Conservation (phyloP, 1,140 invertebrate genomes). For the Dendroctonus valens region DNA sequence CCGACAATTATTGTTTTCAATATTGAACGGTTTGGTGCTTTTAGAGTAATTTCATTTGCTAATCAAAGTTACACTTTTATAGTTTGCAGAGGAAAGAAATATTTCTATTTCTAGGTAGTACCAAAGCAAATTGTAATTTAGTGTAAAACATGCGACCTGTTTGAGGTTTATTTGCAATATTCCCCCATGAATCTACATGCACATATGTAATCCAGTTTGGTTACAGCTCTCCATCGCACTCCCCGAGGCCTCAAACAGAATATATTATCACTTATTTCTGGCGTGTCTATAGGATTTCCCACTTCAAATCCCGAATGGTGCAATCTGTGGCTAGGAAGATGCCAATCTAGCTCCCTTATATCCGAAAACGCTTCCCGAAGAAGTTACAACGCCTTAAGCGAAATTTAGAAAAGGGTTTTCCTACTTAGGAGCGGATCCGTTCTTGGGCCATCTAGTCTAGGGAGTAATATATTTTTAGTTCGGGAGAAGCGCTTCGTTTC, state of each 20-base stretch:
- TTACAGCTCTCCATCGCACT: slow-evolving; percentile 1
- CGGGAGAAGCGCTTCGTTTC: slow-evolving; percentile 4
- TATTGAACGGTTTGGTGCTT: no score
- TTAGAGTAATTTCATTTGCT: no score
- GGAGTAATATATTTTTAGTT: slow-evolving; percentile 22
- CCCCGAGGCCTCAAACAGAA: slow-evolving; percentile 16
- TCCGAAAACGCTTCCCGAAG: slow-evolving; percentile 24
- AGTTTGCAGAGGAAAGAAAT: no score
- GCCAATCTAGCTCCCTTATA: slow-evolving; percentile 29
- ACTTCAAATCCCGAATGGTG: slow-evolving; percentile 24
- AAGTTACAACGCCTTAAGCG: slow-evolving; percentile 25
- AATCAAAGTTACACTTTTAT: no score
- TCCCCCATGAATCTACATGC: slow-evolving; percentile 16
- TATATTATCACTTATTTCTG: slow-evolving; percentile 33
- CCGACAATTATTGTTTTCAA: no score
- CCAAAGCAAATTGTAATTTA: no score
- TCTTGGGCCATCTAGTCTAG: slow-evolving; percentile 5
- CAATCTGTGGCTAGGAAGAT: slow-evolving; percentile 29
- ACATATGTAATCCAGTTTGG: slow-evolving; percentile 26
- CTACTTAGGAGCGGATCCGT: slow-evolving; percentile 17
- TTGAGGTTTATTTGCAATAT: neutral
- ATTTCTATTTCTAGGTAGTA: no score
- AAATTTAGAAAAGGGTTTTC: slow-evolving; percentile 28
- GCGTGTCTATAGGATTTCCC: slow-evolving; percentile 30
- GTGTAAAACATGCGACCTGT: neutral